Evolutionary conservation across 2,113 vertebrate genomes (phyloP).

Genomic region (Acanthochromis polyacanthus): DNA sequence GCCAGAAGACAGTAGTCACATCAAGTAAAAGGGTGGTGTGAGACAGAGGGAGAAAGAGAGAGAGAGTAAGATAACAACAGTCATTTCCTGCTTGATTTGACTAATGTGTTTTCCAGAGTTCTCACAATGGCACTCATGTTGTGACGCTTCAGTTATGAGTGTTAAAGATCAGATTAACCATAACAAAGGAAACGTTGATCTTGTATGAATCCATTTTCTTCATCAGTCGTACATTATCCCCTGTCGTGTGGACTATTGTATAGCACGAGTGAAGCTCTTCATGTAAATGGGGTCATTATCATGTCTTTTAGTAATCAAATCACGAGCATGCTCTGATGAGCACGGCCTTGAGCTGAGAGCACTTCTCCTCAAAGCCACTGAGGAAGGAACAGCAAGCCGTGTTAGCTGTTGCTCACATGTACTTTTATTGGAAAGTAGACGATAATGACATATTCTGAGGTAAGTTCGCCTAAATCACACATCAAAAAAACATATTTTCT

Average conservation of each 20-base stretch:
- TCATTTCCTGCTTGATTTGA: conserved; percentile 55
- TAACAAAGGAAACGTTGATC: conserved; percentile 16
- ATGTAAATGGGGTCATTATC: conserved; percentile 72
- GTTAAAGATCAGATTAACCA: conserved; percentile 34
- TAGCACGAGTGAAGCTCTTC: conserved; percentile 43
- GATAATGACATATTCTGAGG: conserved; percentile 17
- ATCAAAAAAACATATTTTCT: background rate
- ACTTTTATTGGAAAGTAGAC: conserved; percentile 31
- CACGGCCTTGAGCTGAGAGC: conserved; percentile 39
- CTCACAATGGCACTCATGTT: conserved; percentile 29
- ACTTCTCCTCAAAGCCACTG: conserved; percentile 45
- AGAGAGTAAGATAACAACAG: conserved; percentile 7
- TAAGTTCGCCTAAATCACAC: conserved; percentile 3
- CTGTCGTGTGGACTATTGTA: conserved; percentile 31
- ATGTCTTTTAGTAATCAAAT: conserved; percentile 78
- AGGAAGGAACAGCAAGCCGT: conserved; percentile 36
- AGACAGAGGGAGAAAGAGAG: conserved; percentile 16
- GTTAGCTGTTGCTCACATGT: conserved; percentile 26
- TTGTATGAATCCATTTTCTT: conserved; percentile 21
- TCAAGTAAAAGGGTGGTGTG: conserved; percentile 17
- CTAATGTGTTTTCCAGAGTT: conserved; percentile 36
- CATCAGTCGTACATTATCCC: conserved; percentile 34
- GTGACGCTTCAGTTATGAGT: conserved; percentile 18
- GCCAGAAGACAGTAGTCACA: conserved; percentile 54
- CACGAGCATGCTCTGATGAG: conserved; percentile 64